Percentiles rank a stretch among this genome's conserved stretches.
Conservation (phyloP, 2,888 invertebrate genomes). For the Cheilosia vulpina region DNA sequence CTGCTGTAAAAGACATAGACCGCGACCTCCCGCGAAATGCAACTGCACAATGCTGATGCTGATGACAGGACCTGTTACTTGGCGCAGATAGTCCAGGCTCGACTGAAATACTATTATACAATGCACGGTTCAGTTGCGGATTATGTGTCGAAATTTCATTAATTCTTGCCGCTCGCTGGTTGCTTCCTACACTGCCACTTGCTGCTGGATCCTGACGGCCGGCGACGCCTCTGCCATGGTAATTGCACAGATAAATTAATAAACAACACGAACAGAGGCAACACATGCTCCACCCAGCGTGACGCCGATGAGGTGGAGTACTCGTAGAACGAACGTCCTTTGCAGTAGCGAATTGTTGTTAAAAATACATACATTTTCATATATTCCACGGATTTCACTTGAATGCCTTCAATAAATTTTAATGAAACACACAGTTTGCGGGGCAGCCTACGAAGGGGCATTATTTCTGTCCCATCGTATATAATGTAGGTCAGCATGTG, state of each 20-base stretch:
- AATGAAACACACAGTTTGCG: conserved; percentile 45
- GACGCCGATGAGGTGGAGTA: conserved; percentile 14
- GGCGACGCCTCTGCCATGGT: conserved; percentile 28
- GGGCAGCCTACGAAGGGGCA: not conserved
- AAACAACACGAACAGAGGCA: conserved; percentile 35
- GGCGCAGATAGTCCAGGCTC: conserved; percentile 8
- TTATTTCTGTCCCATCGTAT: not conserved
- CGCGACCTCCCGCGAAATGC: conserved; percentile 24
- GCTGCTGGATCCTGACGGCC: conserved; percentile 6
- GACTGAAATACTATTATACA: conserved; percentile 50
- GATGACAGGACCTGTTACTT: conserved; percentile 34
- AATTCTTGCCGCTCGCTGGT: conserved; percentile 55
- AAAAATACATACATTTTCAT: conserved; percentile 48
- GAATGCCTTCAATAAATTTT: conserved; percentile 55
- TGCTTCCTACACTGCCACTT: conserved; percentile 19
- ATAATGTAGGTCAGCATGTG: conserved; percentile 6
- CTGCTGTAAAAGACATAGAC: conserved; percentile 41
- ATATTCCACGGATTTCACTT: conserved; percentile 35
- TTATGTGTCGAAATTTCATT: conserved; percentile 74
- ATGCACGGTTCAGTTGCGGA: conserved; percentile 49
- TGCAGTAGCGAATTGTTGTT: conserved; percentile 18
- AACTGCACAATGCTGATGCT: not conserved
- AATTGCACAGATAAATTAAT: conserved; percentile 69
- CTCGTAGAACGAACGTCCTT: conserved; percentile 23
- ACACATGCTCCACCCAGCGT: conserved; percentile 12